Evolutionary conservation across 2,888 invertebrate genomes (phyloP).

Genomic region (Erynnis tages): DNA sequence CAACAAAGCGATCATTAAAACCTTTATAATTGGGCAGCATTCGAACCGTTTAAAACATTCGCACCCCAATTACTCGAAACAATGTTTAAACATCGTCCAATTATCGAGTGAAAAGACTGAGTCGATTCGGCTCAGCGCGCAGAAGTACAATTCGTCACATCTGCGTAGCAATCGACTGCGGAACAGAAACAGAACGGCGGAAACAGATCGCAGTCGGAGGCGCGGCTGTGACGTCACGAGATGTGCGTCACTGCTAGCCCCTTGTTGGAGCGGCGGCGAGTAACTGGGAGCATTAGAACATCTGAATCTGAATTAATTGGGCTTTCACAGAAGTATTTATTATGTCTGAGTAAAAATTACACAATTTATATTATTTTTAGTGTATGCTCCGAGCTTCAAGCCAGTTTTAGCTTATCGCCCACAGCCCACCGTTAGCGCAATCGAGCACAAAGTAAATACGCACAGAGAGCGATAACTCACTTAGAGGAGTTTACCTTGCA

Average conservation of each 20-base stretch:
- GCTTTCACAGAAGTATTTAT: too few relatives aligned
- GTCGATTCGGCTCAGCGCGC: conserved; percentile 10
- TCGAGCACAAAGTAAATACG: conserved; percentile 6
- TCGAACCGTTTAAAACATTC: conserved; percentile 1
- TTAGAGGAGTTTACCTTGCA: conserved; percentile 16
- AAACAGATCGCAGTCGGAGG: conserved; percentile 34
- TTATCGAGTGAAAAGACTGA: conserved; percentile 22
- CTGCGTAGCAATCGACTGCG: conserved; percentile 27
- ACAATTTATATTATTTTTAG: too few relatives aligned
- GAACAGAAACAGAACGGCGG: too few relatives aligned
- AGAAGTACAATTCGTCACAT: conserved; percentile 25
- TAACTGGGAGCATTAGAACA: not conserved
- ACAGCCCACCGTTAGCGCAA: not conserved
- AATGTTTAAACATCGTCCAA: conserved; percentile 17
- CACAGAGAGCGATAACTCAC: conserved; percentile 22
- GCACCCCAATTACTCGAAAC: conserved; percentile 11
- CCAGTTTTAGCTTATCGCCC: not conserved
- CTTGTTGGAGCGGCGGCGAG: not conserved
- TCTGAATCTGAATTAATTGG: too few relatives aligned
- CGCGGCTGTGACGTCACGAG: conserved; percentile 32
- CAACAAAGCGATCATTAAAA: not conserved
- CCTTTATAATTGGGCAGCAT: not conserved
- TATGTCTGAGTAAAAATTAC: too few relatives aligned
- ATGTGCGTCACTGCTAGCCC: conserved; percentile 26
- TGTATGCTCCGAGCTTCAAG: not conserved